Conservation (phyloP, 1,140 invertebrate genomes). For the Cydia amplana region DNA sequence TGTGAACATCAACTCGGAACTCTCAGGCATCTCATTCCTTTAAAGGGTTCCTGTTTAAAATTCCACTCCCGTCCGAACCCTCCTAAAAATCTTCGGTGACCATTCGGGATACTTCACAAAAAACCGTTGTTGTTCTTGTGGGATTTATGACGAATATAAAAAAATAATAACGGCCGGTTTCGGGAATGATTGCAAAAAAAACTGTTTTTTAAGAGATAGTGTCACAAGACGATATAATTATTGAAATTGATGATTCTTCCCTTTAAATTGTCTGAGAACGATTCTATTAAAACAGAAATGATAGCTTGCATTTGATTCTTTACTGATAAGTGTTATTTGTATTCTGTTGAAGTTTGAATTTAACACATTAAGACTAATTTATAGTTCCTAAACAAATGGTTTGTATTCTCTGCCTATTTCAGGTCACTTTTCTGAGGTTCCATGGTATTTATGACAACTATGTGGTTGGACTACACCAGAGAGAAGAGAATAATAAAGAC, state of each 20-base stretch:
- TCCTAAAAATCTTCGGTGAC: conserved; percentile 67
- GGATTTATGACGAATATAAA: conserved; percentile 45
- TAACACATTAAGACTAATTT: conserved; percentile 19
- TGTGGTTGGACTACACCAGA: background rate
- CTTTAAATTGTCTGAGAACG: background rate
- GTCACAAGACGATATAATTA: background rate
- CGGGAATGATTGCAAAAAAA: background rate
- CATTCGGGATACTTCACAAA: conserved; percentile 52
- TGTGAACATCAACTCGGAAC: conserved; percentile 23
- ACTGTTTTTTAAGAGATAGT: background rate
- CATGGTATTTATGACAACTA: background rate
- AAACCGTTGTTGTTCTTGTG: conserved; percentile 48
- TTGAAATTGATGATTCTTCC: background rate
- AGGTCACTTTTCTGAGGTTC: background rate
- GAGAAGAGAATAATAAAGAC: background rate
- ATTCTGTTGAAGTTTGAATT: background rate
- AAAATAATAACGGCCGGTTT: conserved; percentile 26
- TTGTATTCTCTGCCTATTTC: background rate
- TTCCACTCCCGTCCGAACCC: conserved; percentile 59
- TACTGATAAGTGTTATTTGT: background rate
- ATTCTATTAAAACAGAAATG: background rate
- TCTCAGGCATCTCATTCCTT: conserved; percentile 51
- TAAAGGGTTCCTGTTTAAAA: conserved; percentile 66
- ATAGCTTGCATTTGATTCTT: background rate
- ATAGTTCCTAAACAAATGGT: background rate